Conservation (phyloP, 1,140 invertebrate genomes). For the Microplitis mediator region DNA sequence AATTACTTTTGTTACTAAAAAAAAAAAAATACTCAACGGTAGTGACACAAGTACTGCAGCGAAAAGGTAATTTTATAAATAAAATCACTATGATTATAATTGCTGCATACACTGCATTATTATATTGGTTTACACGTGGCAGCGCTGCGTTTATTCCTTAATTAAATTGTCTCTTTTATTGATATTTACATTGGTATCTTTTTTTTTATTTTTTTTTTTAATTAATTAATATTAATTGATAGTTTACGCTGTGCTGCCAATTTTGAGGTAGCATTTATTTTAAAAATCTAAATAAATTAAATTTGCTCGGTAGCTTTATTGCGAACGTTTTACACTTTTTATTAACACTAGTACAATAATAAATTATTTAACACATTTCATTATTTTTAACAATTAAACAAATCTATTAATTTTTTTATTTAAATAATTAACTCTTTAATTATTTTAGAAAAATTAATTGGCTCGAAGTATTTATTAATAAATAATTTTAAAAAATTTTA, state of each 20-base stretch:
- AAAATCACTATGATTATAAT: conserved; percentile 19
- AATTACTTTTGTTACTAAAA: conserved; percentile 40
- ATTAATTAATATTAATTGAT: conserved; percentile 12
- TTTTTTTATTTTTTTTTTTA: not conserved
- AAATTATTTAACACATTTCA: not conserved
- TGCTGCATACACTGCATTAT: conserved; percentile 24
- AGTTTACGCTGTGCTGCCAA: conserved; percentile 38
- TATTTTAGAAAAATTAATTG: too few relatives aligned
- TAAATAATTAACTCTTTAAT: not conserved
- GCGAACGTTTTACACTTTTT: not conserved
- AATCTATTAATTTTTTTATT: not conserved
- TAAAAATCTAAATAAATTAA: not conserved
- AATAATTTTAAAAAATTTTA: not conserved
- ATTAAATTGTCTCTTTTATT: not conserved
- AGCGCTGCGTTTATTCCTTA: conserved; percentile 34
- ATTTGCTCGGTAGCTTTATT: conserved; percentile 36
- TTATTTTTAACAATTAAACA: not conserved
- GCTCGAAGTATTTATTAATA: too few relatives aligned
- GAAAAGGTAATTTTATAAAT: conserved; percentile 50
- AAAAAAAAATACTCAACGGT: conserved; percentile 43
- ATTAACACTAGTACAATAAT: not conserved
- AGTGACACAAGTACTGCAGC: conserved; percentile 51
- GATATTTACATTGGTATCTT: not conserved
- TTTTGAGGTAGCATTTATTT: conserved; percentile 37
- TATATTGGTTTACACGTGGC: conserved; percentile 29